These are phyloP conservation scores for Endotricha flammealis DNA, from an alignment of 2,888 invertebrate genomes.

Conservation along the genomic window DNA sequence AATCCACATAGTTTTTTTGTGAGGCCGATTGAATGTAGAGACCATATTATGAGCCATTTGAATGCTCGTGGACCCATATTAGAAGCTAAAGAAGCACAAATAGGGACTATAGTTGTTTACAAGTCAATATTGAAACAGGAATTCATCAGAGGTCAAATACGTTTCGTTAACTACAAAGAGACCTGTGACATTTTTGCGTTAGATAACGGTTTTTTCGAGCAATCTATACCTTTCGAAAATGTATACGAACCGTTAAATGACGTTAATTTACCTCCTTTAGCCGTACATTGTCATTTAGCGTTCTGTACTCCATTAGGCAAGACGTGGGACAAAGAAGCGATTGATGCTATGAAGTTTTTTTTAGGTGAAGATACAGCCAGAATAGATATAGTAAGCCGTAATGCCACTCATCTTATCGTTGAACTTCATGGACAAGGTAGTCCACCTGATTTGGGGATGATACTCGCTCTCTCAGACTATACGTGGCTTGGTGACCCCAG, in stretches of 20 bases:
- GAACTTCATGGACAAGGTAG: slow-evolving; percentile 25
- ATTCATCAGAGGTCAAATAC: slow-evolving; percentile 19
- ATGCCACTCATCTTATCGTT: slow-evolving; percentile 21
- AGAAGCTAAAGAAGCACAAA: slow-evolving; percentile 2
- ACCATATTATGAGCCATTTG: slow-evolving; percentile 17
- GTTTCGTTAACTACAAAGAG: slow-evolving; percentile 11
- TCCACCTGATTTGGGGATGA: slow-evolving; percentile 32
- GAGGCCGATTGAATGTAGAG: slow-evolving; percentile 19
- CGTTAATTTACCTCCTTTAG: slow-evolving; percentile 21
- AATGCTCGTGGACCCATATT: slow-evolving; percentile 9
- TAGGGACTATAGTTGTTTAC: slow-evolving; percentile 16
- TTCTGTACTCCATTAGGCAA: slow-evolving; percentile 25
- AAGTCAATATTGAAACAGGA: slow-evolving; percentile 16
- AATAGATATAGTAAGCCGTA: slow-evolving; percentile 23
- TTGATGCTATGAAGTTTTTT: slow-evolving; percentile 28
- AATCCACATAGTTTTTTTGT: slow-evolving; percentile 28
- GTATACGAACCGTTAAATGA: slow-evolving; percentile 6
- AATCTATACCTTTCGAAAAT: slow-evolving; percentile 18
- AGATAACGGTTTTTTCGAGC: slow-evolving; percentile 32
- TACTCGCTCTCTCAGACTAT: slow-evolving; percentile 26
- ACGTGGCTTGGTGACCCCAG: slow-evolving; percentile 19
- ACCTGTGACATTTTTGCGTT: slow-evolving; percentile 27
- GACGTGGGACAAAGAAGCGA: slow-evolving; percentile 17
- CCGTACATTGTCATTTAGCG: slow-evolving; percentile 27
- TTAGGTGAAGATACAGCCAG: slow-evolving; percentile 25